Evolutionary conservation across 1,140 invertebrate species (phyloP).

Genomic region (Megathymus violae): DNA sequence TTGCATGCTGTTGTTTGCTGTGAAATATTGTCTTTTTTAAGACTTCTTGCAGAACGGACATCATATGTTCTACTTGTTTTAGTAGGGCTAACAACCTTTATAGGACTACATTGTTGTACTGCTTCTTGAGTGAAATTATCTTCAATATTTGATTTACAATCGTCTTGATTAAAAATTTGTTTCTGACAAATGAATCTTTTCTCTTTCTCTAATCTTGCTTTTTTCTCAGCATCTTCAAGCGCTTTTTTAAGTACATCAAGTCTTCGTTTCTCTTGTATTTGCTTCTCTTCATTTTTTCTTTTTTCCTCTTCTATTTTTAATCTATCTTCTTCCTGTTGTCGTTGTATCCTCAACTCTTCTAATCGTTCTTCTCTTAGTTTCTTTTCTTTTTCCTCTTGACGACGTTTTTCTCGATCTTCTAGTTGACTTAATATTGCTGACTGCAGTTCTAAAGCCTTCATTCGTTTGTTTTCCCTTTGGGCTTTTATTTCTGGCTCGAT

Average conservation of each 20-base stretch:
- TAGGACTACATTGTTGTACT: constrained; percentile 37
- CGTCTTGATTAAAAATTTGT: constrained; percentile 45
- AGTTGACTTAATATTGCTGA: constrained; percentile 89
- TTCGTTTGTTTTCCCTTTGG: constrained; percentile 87
- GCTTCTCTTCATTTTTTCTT: constrained; percentile 85
- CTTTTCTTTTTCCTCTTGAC: constrained; percentile 86
- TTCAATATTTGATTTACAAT: constrained; percentile 47
- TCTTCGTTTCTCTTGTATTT: constrained; percentile 84
- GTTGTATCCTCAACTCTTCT: constrained; percentile 87
- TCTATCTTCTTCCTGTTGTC: constrained; percentile 87
- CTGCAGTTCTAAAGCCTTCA: constrained; percentile 89
- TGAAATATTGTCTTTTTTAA: constrained; percentile 67
- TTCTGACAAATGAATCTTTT: constrained; percentile 74
- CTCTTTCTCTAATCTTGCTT: constrained; percentile 84
- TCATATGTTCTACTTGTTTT: constrained; percentile 75
- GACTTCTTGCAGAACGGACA: constrained; percentile 66
- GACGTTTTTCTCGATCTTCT: constrained; percentile 87
- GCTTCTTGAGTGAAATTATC: constrained; percentile 20
- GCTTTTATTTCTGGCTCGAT: constrained; percentile 87
- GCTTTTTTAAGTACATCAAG: constrained; percentile 85
- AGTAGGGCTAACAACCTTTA: constrained; percentile 64
- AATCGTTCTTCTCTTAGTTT: constrained; percentile 86
- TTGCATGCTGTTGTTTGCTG: constrained; percentile 73
- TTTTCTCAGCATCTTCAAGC: constrained; percentile 85
- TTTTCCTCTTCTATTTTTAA: constrained; percentile 85